Conservation (phyloP, 2,113 vertebrate genomes). For the Montifringilla adamsi region DNA sequence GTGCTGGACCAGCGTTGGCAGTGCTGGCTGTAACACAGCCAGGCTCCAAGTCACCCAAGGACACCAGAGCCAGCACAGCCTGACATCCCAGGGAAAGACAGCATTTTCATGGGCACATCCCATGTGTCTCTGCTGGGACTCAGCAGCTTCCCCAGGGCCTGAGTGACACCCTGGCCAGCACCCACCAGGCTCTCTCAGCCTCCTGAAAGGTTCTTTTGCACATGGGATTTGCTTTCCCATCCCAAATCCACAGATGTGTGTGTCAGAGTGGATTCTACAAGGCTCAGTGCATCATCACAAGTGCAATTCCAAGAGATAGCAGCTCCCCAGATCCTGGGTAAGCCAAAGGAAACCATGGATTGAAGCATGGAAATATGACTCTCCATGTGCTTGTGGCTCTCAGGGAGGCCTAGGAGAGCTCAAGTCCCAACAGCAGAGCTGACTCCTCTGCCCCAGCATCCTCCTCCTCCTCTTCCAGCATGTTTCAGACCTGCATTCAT, state of each 20-base stretch:
- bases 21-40: not conserved
- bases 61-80: not conserved
- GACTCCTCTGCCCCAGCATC: not conserved
- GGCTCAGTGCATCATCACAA: fast-evolving
- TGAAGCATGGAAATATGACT: not conserved
- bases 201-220: not conserved
- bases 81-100: not conserved
- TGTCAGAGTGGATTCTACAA: not conserved
- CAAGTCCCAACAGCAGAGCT: not conserved
- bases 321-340: not conserved
- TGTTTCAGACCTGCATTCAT: not conserved
- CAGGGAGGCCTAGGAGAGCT: not conserved
- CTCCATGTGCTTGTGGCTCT: not conserved
- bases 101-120: not conserved
- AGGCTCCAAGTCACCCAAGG: not conserved
- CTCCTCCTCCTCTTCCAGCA: not conserved
- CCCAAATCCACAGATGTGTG: fast-evolving
- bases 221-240: not conserved
- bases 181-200: not conserved
- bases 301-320: not conserved
- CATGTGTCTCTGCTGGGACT: not conserved
- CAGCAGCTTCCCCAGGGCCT: not conserved
- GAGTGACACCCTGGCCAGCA: fast-evolving
- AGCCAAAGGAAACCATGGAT: fast-evolving
- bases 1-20: not conserved